phyloP scores from a whole-genome alignment of 2,888 invertebrate species.

The Aleiodes testaceus region DNA sequence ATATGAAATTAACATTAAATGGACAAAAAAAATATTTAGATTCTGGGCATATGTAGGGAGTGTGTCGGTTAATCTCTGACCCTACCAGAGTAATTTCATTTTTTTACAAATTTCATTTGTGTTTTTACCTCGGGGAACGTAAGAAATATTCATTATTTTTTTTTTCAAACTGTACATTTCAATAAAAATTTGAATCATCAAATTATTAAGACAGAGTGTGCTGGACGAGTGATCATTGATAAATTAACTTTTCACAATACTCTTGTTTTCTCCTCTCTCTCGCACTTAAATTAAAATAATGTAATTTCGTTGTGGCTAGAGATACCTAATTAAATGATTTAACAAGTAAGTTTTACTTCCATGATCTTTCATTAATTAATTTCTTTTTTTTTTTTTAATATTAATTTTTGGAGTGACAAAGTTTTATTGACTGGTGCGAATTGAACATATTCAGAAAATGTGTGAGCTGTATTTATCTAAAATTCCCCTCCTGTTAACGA shows the following conservation, averaged over 20 bases:
- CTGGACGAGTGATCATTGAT: conserved; percentile 54
- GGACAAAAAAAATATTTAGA: conserved; percentile 65
- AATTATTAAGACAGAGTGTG: conserved; percentile 51
- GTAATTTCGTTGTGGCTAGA: conserved; percentile 15
- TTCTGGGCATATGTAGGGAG: conserved; percentile 60
- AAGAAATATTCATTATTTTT: conserved; percentile 35
- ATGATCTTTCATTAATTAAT: conserved; percentile 14
- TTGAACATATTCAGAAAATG: neutral
- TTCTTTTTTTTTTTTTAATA: conserved; percentile 3
- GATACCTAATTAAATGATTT: conserved; percentile 1
- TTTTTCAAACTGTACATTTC: conserved; percentile 62
- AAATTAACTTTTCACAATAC: conserved; percentile 5
- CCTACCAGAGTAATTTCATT: conserved; percentile 36
- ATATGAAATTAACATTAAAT: conserved; percentile 44
- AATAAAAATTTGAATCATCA: conserved; percentile 58
- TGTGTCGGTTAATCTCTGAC: neutral
- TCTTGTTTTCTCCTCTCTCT: conserved; percentile 23
- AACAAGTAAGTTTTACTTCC: conserved; percentile 25
- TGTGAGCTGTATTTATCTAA: no score
- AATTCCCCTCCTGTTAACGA: no score
- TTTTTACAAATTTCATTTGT: conserved; percentile 23
- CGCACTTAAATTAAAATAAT: conserved; percentile 7
- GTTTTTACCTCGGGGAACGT: conserved; percentile 49
- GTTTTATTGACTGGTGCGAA: conserved; percentile 26
- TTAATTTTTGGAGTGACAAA: conserved; percentile 4